Evolutionary conservation across 1,140 invertebrate genomes (phyloP).

Genomic region (Drosophila navojoa): DNA sequence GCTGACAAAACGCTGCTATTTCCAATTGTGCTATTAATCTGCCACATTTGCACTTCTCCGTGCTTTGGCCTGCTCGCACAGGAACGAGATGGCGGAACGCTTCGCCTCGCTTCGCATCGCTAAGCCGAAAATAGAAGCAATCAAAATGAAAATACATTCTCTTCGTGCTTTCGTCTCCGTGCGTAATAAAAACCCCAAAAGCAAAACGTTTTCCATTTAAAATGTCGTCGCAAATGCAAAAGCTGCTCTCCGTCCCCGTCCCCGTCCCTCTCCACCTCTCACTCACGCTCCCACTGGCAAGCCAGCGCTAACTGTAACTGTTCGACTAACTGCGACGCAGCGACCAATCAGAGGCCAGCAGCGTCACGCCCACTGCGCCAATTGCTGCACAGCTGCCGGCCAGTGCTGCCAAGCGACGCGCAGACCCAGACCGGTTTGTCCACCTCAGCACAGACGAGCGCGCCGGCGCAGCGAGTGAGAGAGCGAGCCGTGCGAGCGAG

Average conservation of each 20-base stretch:
- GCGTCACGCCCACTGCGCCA: slow-evolving; percentile 58
- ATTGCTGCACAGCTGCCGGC: slow-evolving; percentile 52
- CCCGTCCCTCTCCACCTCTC: neutral
- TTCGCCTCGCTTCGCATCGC: slow-evolving; percentile 43
- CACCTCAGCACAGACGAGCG: slow-evolving; percentile 11
- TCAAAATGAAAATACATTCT: slow-evolving; percentile 81
- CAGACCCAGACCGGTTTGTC: slow-evolving; percentile 62
- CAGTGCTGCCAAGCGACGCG: slow-evolving; percentile 70
- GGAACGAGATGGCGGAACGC: slow-evolving; percentile 27
- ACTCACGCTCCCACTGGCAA: neutral
- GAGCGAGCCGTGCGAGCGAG: slow-evolving; percentile 30
- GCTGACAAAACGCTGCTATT: slow-evolving; percentile 79
- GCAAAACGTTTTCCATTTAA: slow-evolving; percentile 84
- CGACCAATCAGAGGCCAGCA: slow-evolving; percentile 59
- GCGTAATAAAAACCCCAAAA: slow-evolving; percentile 80
- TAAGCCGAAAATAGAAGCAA: slow-evolving; percentile 80
- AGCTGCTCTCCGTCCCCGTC: slow-evolving; percentile 19
- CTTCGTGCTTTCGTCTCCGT: slow-evolving; percentile 72
- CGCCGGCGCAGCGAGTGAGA: slow-evolving; percentile 5
- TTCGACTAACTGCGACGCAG: slow-evolving; percentile 1
- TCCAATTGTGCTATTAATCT: slow-evolving; percentile 84
- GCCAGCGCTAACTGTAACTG: neutral
- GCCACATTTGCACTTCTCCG: slow-evolving; percentile 82
- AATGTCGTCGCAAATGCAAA: slow-evolving; percentile 78
- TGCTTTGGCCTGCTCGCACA: slow-evolving; percentile 14